A percentile compares a stretch with the other conserved stretches of the same genome.
These are phyloP conservation scores for Pantherophis guttatus DNA, from an alignment of 2,113 vertebrate genomes.

Conservation along the genomic window DNA sequence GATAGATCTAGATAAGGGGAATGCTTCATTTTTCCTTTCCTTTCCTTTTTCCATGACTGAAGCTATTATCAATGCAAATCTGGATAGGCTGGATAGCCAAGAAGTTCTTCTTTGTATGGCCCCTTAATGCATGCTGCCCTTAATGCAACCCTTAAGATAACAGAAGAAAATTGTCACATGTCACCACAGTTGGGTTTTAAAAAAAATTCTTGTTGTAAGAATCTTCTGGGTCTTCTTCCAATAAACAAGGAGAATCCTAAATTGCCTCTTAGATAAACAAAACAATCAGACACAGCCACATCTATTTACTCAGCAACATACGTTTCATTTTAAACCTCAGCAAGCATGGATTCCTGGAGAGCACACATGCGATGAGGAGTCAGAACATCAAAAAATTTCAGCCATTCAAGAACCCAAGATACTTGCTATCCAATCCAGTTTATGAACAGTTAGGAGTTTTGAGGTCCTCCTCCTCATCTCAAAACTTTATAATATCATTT, in stretches of 20 bases:
- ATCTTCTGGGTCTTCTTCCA: conserved; percentile 64
- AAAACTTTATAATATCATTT: neutral
- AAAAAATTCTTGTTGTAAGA: conserved; percentile 42
- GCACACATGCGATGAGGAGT: neutral
- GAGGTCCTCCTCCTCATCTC: neutral
- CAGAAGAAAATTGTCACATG: conserved; percentile 54
- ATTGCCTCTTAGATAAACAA: conserved; percentile 71
- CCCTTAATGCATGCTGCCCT: neutral
- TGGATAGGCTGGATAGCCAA: neutral
- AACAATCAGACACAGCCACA: conserved; percentile 62
- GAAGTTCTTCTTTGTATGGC: neutral
- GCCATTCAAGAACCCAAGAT: neutral
- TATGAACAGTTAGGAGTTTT: neutral
- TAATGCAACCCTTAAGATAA: neutral
- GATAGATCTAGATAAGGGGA: neutral
- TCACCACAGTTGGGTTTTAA: conserved; percentile 35
- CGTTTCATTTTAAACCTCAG: neutral
- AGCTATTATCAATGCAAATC: fast-evolving
- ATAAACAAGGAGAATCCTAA: conserved; percentile 69
- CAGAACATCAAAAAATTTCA: neutral
- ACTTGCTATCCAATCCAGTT: neutral
- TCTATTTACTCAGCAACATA: conserved; percentile 50
- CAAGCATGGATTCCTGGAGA: neutral
- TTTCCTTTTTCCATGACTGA: fast-evolving
- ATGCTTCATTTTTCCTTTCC: neutral